Evolutionary conservation across 2,113 vertebrate genomes (phyloP), one percentile per base, ranked within the genome.

Genomic region (Etheostoma cragini): DNA sequence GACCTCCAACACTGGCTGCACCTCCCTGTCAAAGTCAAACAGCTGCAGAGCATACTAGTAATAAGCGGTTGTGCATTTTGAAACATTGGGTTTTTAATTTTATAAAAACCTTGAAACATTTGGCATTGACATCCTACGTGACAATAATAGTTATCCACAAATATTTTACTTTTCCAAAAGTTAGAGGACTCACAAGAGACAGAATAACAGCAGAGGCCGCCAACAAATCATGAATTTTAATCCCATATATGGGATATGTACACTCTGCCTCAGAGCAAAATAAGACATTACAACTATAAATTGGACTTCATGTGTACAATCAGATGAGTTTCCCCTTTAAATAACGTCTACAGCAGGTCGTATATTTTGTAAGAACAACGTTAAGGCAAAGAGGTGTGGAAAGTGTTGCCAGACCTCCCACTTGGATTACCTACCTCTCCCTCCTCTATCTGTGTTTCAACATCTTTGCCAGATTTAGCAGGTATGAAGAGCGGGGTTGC

Each of bases 1-100:
- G 14, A 98, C 96, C 92, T 99, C 96, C 89, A 99, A 81, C 54
- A 99, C 73, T 0, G 97, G 96, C 80, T 95, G 95, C 62, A 99
- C 97, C 95, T 99, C 98, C 72, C 94, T n/a, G 10, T 99, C 95
- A 92, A 99, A 99, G 90, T 99, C 95, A 94, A 99, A 99, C 60
- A 99, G 87, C 98, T 99, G 91, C 57, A 84, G 45, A 84, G 72
- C n/a, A 76, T 1, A 72, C 1, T 0, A 3, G 52, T 8, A 45
- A 35, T 53, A 1, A 66, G 54, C 13, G 19, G 6, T 5, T 13
- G 38, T 5, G 30, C 7, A 62, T 24, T 66, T 60, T 17, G 6
- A 56, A 62, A 24, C 6, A 6, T 45, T 6, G 17, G 4, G 1
- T 70, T 70, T 70, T 61, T 33, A 2, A 30, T 45, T 19, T 67